Evolutionary conservation across 1,140 invertebrate genomes (phyloP), one percentile per base, ranked within the genome.

Genomic region (Triops longicaudatus): DNA sequence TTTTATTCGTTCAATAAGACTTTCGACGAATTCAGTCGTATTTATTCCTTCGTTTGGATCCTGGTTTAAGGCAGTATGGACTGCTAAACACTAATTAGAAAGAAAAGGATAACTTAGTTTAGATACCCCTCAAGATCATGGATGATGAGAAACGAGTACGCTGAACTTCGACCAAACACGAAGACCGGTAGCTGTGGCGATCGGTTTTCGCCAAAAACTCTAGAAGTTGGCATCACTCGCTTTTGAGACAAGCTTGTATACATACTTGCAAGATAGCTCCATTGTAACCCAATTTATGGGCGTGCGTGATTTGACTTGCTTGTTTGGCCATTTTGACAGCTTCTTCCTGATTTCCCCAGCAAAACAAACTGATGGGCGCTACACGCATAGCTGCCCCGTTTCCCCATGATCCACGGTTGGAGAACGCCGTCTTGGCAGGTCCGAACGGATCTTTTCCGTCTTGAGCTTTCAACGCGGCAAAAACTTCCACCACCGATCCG

Each of bases 361-460:
- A 88, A 83, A 89, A 91, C 14, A 94, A 82, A 11, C 90, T 86
- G 75, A 91, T 83, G n/a, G 92, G 92, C 14, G 89, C 83, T 31
- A 92, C 87, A 82, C 92, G 86, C 91, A 93, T 93, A 1, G 91
- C 90, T 73, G 88, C 89, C 17, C 92, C 92, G 85, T 93, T 93
- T 26, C 92, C 92, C 86, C 87, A 91, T 7, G 91, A 92, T 4
- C 92, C 92, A 77, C 81, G 78, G 17, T 91, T 91, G 81, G 87
- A 82, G 85, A 93, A 94, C 81, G 92, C 90, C 81, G 89, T 84
- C 73, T 83, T 86, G 1, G 91, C 92, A 73, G 92, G 91, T 26
- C 81, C 81, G 81, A 87, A 88, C 17, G 90, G 82, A 84, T 93
- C 89, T 42, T 83, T 81, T 82, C 88, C 89, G 80, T 89, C 86